Evolutionary conservation across 2,797 vertebrate genomes (phyloP).

Genomic region (Prunella strophiata): DNA sequence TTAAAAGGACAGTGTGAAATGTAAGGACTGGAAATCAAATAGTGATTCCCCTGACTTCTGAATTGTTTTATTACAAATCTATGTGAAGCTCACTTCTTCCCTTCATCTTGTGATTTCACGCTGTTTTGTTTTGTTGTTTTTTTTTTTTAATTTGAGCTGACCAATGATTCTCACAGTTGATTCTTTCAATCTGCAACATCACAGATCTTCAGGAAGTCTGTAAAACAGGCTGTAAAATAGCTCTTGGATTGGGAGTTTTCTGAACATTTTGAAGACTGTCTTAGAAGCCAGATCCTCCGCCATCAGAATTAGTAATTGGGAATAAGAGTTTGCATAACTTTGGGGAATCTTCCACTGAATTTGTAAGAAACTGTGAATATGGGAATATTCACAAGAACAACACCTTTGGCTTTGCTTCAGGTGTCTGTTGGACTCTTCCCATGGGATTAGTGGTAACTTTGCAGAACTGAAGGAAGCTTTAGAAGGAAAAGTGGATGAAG

Average conservation of each 20-base stretch:
- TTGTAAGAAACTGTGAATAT: neutral
- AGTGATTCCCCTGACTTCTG: neutral
- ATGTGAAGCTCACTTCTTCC: neutral
- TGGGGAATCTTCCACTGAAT: neutral
- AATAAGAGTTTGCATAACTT: neutral
- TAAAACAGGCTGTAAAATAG: neutral
- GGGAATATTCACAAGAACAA: neutral
- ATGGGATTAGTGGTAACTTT: neutral
- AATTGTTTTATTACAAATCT: constrained; percentile 12
- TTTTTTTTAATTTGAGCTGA: neutral
- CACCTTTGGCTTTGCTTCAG: neutral
- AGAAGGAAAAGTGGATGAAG: neutral
- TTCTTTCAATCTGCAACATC: neutral
- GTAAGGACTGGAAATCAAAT: constrained; percentile 22
- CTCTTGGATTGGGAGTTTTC: neutral
- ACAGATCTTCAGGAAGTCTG: neutral
- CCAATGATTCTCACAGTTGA: neutral
- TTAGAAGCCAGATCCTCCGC: neutral
- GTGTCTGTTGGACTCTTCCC: neutral
- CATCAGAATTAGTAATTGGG: neutral
- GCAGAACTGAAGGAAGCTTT: neutral
- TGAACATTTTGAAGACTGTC: neutral
- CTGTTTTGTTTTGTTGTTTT: neutral
- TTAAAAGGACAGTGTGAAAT: constrained; percentile 24
- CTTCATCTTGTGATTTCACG: neutral